Conservation (phyloP, 2,797 vertebrate genomes). For the Clamator glandarius region DNA sequence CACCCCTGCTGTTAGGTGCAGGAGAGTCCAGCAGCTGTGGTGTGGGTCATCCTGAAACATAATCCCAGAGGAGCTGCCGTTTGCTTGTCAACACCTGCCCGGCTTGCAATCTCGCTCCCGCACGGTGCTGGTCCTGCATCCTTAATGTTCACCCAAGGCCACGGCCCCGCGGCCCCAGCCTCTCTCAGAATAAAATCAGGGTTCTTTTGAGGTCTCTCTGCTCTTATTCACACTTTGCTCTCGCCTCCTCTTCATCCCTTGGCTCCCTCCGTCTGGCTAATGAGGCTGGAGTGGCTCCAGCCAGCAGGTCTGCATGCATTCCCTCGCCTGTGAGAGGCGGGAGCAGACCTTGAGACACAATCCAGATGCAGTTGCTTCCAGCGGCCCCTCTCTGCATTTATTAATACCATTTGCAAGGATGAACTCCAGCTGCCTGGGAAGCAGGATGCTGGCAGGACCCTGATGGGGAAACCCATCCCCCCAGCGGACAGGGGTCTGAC, state of each 20-base stretch:
- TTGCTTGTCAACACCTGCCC: not conserved
- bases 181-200: not conserved
- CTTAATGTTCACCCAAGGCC: conserved; percentile 7
- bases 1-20: fast-evolving
- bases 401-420: not conserved
- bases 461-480: fast-evolving
- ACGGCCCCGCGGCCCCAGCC: fast-evolving
- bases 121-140: not conserved
- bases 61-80: not conserved
- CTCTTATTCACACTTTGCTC: not conserved
- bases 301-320: not conserved
- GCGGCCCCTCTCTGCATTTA: not conserved
- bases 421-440: not conserved
- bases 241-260: not conserved
- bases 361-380: not conserved
- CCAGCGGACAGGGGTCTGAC: fast-evolving
- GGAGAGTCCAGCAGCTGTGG: fast-evolving
- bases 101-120: not conserved
- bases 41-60: fast-evolving
- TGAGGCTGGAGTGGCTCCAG: not conserved
- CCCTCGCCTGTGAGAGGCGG: not conserved
- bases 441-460: not conserved
- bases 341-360: not conserved
- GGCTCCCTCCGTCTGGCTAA: not conserved
- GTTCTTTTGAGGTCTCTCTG: not conserved